Evolutionary conservation across 2,888 invertebrate genomes (phyloP), one percentile per base, ranked within the genome.

Genomic region (Anorthoa munda): DNA sequence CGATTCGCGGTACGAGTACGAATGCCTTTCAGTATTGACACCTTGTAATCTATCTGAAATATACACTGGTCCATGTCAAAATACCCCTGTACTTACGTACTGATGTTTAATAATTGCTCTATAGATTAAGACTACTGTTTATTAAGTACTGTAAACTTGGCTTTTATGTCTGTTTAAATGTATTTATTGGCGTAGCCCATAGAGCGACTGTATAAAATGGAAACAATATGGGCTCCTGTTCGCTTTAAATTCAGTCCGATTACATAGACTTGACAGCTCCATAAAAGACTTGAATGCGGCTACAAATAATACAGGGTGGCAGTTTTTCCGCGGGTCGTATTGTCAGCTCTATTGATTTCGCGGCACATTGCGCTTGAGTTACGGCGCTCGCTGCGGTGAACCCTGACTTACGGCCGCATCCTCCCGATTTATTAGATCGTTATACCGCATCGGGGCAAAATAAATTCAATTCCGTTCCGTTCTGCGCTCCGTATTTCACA

Each of bases 261-360:
- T 75, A 86, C 83, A 77, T 77, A 85, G 73, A 86, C 77, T 77
- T 80, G 87, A 87, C 81, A 87, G 73, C 66, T 85, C 78, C 73
- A 85, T 87, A 87, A 87, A 87, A 79, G 69, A 77, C 69, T 73
- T 59, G 68, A 72, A 76, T 82, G 80, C 69, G 68, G 76, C 75
- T 64, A 82, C 82, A 84, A 82, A 86, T 81, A 78, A 67, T 76
- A 69, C 73, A 79, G 60, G 26, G 50, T 72, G 79, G 82, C 88
- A 86, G 78, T 84, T 86, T 82, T 87, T 83, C 79, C 77, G 76
- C 80, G 74, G 81, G 72, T 82, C 77, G 85, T 84, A 88, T 86
- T 90, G 91, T 90, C 91, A 90, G 91, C 89, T 93, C 92, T 95
- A 94, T 95, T 95, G 95, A 96, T 95, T 95, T 95, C 95, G 94